phyloP scores from a whole-genome alignment of 2,888 invertebrate species.

The Endotricha flammealis region DNA sequence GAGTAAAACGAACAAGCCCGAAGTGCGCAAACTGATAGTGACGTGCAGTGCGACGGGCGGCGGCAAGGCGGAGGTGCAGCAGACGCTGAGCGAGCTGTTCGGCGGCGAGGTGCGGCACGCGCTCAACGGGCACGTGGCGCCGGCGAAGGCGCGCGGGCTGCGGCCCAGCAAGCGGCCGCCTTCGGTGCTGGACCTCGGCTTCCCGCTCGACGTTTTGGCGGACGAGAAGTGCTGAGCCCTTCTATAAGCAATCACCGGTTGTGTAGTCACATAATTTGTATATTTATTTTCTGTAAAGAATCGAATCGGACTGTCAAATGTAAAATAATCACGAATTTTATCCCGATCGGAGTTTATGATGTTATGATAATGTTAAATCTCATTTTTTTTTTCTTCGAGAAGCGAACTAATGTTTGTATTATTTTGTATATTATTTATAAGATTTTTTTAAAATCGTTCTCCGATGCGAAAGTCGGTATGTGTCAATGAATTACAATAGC shows the following conservation, averaged over 20 bases:
- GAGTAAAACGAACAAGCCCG: constrained; percentile 64
- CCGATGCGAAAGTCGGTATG: constrained; percentile 44
- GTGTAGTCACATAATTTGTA: constrained; percentile 68
- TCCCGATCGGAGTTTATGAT: constrained; percentile 50
- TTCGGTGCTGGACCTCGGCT: constrained; percentile 57
- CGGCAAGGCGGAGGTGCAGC: constrained; percentile 38
- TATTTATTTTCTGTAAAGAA: constrained; percentile 71
- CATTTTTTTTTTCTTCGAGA: constrained; percentile 55
- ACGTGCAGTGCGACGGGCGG: constrained; percentile 54
- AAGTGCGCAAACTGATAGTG: constrained; percentile 71
- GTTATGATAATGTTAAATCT: constrained; percentile 64
- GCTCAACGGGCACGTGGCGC: constrained; percentile 19
- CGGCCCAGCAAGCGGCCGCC: constrained; percentile 46
- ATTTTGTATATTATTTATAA: constrained; percentile 78
- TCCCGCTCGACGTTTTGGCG: constrained; percentile 67
- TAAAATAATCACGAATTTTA: constrained; percentile 60
- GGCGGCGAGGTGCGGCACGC: constrained; percentile 42
- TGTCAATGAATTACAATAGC: constrained; percentile 56
- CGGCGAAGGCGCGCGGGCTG: constrained; percentile 23
- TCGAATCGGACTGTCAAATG: constrained; percentile 57
- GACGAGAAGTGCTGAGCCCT: constrained; percentile 72
- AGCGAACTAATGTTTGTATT: constrained; percentile 71
- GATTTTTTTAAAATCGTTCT: constrained; percentile 61
- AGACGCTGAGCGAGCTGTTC: constrained; percentile 55
- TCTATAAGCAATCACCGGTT: constrained; percentile 55